phyloP scores from a whole-genome alignment of 2,888 invertebrate species.

The Pyrgus malvae region DNA sequence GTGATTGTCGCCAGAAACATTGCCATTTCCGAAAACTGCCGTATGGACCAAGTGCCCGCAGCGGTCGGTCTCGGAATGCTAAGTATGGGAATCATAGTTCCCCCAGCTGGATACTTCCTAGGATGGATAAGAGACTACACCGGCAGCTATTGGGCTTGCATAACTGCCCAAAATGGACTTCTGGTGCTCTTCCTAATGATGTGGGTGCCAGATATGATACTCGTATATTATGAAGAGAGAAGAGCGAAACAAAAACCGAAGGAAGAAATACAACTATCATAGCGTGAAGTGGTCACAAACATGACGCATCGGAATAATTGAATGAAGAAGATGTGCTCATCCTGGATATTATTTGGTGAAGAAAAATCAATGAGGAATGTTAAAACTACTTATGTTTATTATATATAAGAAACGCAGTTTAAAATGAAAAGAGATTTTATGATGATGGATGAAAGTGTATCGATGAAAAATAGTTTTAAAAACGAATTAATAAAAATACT shows the following conservation, averaged over 20 bases:
- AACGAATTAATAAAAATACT: too few relatives aligned
- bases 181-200: constrained; percentile 75
- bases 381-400: too few relatives aligned
- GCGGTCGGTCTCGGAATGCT: constrained; percentile 89
- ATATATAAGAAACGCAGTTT: too few relatives aligned
- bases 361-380: too few relatives aligned
- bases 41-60: constrained; percentile 82
- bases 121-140: constrained; percentile 86
- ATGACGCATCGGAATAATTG: neutral
- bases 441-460: too few relatives aligned
- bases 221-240: constrained; percentile 55
- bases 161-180: constrained; percentile 83
- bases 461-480: too few relatives aligned
- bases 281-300: constrained; percentile 22
- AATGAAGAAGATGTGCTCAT: neutral
- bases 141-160: constrained; percentile 82
- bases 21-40: constrained; percentile 85
- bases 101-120: constrained; percentile 83
- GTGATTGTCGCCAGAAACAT: constrained; percentile 88
- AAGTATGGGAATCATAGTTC: constrained; percentile 85
- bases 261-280: constrained; percentile 47
- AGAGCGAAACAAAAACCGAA: constrained; percentile 44
- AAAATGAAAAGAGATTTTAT: too few relatives aligned
- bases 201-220: constrained; percentile 83
- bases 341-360: neutral